Evolutionary conservation across 2,888 invertebrate genomes (phyloP).

Genomic region (Isoperla grammatica): DNA sequence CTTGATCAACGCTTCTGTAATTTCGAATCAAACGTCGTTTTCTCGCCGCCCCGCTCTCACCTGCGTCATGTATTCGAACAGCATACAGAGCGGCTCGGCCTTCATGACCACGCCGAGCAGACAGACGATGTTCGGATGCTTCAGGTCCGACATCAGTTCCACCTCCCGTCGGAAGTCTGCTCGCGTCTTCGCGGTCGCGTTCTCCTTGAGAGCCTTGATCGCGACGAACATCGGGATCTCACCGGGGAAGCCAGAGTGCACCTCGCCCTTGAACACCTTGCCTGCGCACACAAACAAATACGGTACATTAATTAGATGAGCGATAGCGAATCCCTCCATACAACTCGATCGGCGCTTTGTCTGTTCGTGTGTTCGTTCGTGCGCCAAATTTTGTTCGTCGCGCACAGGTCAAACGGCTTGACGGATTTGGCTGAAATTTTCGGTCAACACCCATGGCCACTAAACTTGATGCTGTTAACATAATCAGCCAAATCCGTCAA

Average conservation of each 20-base stretch:
- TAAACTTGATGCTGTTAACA: no score
- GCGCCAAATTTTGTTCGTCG: no score
- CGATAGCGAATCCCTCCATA: no score
- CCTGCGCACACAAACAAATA: conserved; percentile 42
- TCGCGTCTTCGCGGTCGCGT: conserved; percentile 84
- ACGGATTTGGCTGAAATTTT: no score
- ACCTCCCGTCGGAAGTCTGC: conserved; percentile 92
- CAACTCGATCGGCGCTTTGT: no score
- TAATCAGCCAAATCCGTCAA: no score
- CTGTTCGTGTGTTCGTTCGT: no score
- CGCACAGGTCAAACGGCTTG: no score
- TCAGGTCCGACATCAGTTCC: conserved; percentile 87
- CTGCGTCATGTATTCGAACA: conserved; percentile 95
- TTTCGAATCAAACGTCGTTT: no score
- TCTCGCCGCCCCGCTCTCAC: no score
- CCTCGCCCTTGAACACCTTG: conserved; percentile 92
- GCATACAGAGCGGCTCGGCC: conserved; percentile 88
- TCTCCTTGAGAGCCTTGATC: conserved; percentile 90
- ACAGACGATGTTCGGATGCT: conserved; percentile 94
- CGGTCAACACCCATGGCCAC: no score
- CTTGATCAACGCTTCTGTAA: no score
- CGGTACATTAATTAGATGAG: conserved; percentile 2
- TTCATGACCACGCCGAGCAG: conserved; percentile 86
- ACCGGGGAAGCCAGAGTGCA: conserved; percentile 55
- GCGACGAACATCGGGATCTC: conserved; percentile 74